Percentiles rank a stretch among this genome's conserved stretches.
These are phyloP conservation scores for Sipha flava DNA, from an alignment of 1,140 invertebrate genomes.

Conservation along the genomic window DNA sequence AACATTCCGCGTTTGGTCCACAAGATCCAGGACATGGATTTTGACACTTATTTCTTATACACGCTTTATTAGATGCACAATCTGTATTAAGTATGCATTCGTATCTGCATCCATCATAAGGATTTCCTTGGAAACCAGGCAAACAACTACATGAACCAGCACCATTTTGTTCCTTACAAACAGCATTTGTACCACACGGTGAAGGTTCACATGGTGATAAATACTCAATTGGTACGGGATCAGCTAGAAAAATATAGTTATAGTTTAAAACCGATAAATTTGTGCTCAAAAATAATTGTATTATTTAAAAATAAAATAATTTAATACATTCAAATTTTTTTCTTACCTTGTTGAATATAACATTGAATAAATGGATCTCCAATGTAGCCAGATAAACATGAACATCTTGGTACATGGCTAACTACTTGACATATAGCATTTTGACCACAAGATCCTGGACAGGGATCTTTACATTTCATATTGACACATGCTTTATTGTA, in stretches of 20 bases:
- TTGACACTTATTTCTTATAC: slow-evolving; percentile 59
- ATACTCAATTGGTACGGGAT: slow-evolving; percentile 37
- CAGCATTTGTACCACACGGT: slow-evolving; percentile 64
- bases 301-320: too few relatives aligned
- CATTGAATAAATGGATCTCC: slow-evolving; percentile 68
- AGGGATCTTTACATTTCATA: slow-evolving; percentile 52
- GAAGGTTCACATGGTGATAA: slow-evolving; percentile 57
- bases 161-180: slow-evolving; percentile 57
- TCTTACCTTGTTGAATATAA: slow-evolving; percentile 35
- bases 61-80: slow-evolving; percentile 59
- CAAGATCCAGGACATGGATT: slow-evolving; percentile 65
- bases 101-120: slow-evolving; percentile 63
- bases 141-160: slow-evolving; percentile 62
- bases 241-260: slow-evolving; percentile 31
- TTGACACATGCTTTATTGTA: slow-evolving; percentile 50
- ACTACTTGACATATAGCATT: slow-evolving; percentile 59
- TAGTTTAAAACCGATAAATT: too few relatives aligned
- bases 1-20: slow-evolving; percentile 63
- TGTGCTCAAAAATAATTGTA: too few relatives aligned
- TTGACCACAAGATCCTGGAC: slow-evolving; percentile 49
- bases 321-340: background rate
- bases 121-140: slow-evolving; percentile 64
- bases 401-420: slow-evolving; percentile 57
- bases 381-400: slow-evolving; percentile 55
- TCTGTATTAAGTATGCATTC: slow-evolving; percentile 64